Evolutionary conservation across 2,888 invertebrate species (phyloP).

Genomic region (Spodoptera exigua): DNA sequence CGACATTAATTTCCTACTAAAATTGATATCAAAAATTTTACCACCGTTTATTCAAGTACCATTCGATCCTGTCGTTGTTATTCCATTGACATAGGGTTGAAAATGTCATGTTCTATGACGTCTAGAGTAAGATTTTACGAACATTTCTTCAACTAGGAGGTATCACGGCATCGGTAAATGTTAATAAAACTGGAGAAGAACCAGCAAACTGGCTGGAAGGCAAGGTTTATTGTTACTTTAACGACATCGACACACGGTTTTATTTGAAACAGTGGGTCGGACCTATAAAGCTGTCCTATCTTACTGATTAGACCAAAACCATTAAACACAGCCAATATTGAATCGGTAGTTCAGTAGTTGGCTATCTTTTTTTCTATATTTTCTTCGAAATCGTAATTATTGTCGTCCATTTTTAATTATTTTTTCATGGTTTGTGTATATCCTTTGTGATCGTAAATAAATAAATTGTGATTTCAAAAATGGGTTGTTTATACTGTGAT

Average conservation of each 20-base stretch:
- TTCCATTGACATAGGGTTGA: conserved; percentile 23
- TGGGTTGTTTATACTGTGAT: too few species aligned
- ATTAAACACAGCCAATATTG: conserved; percentile 4
- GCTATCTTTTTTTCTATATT: too few species aligned
- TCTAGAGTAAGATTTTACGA: conserved; percentile 19
- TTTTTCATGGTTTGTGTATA: too few species aligned
- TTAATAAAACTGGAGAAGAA: conserved; percentile 60
- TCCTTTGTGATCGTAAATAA: too few species aligned
- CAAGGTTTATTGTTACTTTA: conserved; percentile 68
- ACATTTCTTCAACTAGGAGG: conserved; percentile 45
- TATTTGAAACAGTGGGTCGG: conserved; percentile 56
- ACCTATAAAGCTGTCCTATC: conserved; percentile 28
- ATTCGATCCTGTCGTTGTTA: conserved; percentile 13
- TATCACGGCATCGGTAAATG: conserved; percentile 49
- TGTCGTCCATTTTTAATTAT: too few species aligned
- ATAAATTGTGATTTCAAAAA: too few species aligned
- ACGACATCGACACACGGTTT: conserved; percentile 64
- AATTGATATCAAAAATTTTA: conserved; percentile 33
- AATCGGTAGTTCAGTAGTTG: neutral
- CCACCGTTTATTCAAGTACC: conserved; percentile 1
- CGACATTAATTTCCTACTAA: conserved; percentile 33
- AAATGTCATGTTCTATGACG: conserved; percentile 8
- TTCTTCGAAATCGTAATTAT: too few species aligned
- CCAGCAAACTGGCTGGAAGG: conserved; percentile 45
- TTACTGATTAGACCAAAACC: conserved; percentile 8